Conservation (phyloP, 2,888 invertebrate genomes). For the Drosophila eohydei region DNA sequence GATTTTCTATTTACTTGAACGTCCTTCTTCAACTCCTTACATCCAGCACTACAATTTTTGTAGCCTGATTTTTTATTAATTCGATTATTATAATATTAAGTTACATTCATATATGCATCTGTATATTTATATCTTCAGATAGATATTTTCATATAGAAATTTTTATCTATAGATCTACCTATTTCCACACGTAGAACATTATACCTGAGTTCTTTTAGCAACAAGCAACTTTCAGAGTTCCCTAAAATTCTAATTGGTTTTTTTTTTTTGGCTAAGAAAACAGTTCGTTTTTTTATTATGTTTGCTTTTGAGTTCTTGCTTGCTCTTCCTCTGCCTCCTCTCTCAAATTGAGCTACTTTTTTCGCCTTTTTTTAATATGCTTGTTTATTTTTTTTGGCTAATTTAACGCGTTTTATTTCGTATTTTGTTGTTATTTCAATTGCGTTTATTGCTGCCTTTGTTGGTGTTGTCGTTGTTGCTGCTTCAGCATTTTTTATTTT, state of each 20-base stretch:
- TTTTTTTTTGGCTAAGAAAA: slow-evolving; percentile 2
- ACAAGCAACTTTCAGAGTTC: not conserved
- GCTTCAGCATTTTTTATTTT: slow-evolving; percentile 39
- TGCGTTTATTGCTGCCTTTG: slow-evolving; percentile 19
- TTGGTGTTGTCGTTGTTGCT: slow-evolving; percentile 5
- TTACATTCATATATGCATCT: no score
- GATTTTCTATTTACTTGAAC: no score
- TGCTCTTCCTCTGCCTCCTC: not conserved
- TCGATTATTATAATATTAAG: no score
- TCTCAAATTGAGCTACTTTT: not conserved
- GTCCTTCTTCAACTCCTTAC: no score
- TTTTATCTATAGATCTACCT: no score
- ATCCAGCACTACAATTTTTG: no score
- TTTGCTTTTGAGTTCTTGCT: not conserved
- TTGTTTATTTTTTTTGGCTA: not conserved
- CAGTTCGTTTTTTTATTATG: slow-evolving; percentile 5
- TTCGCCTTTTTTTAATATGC: not conserved
- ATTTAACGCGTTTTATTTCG: slow-evolving; percentile 22
- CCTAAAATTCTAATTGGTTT: slow-evolving; percentile 3
- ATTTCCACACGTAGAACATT: no score
- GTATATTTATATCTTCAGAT: no score
- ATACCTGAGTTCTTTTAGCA: no score
- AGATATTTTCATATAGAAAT: no score
- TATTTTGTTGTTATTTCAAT: slow-evolving; percentile 27
- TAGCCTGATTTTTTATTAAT: no score